phyloP scores from a whole-genome alignment of 1,140 invertebrate genomes.

The Wiebesia pumilae region DNA sequence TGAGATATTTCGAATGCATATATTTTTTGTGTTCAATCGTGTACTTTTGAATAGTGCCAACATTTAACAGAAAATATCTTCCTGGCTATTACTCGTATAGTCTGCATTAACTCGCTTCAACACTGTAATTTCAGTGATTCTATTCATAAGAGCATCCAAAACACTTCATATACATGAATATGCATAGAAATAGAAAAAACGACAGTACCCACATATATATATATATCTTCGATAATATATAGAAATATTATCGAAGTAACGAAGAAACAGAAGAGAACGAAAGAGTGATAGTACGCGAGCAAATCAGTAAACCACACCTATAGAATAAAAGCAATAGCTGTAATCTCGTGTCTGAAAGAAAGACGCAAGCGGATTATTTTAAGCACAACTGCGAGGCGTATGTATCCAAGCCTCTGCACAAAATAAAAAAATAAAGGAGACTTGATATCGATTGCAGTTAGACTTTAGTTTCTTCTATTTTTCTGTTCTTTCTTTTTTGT shows the following conservation, averaged over 20 bases:
- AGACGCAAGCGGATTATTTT: slow-evolving; percentile 67
- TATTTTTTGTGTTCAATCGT: not conserved
- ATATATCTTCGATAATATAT: too few relatives aligned
- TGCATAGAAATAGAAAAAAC: not conserved
- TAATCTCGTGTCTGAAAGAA: slow-evolving; percentile 52
- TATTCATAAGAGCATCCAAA: not conserved
- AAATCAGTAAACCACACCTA: not conserved
- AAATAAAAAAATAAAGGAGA: slow-evolving; percentile 29
- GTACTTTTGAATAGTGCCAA: not conserved
- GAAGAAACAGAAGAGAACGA: not conserved
- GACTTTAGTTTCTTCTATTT: slow-evolving; percentile 1
- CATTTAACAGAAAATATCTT: not conserved
- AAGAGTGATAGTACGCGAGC: not conserved
- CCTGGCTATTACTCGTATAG: not conserved
- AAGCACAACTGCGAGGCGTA: slow-evolving; percentile 56
- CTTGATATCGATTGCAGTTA: slow-evolving; percentile 58
- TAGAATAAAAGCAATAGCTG: slow-evolving; percentile 26
- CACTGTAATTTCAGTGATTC: not conserved
- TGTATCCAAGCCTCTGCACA: slow-evolving; percentile 54
- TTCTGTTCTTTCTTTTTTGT: not conserved
- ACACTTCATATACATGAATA: not conserved
- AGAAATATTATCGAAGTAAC: not conserved
- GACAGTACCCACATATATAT: not conserved
- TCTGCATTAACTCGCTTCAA: not conserved
- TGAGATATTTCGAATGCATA: not conserved